A percentile compares a stretch with the other conserved stretches of the same genome.
These are phyloP conservation scores for Acrocephalus kingi DNA, from an alignment of 2,113 vertebrate genomes.

Conservation along the genomic window DNA sequence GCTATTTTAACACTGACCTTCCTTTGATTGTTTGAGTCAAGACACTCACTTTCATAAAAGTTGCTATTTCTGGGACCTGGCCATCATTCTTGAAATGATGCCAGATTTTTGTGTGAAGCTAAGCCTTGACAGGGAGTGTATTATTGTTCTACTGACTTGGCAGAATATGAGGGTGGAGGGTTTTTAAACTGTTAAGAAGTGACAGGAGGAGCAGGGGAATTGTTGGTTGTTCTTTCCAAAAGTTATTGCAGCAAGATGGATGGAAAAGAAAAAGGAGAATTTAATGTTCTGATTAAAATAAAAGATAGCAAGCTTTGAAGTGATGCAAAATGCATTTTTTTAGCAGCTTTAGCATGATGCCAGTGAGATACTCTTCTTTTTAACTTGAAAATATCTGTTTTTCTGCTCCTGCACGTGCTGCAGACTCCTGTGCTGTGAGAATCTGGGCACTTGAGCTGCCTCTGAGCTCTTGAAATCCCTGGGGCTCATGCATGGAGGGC, in stretches of 20 bases:
- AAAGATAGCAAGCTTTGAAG: background rate
- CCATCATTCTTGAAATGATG: conserved; percentile 1
- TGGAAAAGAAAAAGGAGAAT: background rate
- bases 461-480: background rate
- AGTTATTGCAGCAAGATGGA: background rate
- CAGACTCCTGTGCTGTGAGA: background rate
- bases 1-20: conserved; percentile 59
- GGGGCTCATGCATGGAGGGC: background rate
- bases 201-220: conserved; percentile 8
- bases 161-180: conserved; percentile 15
- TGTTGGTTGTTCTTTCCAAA: background rate
- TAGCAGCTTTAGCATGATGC: background rate
- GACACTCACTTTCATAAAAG: conserved; percentile 55
- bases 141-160: conserved; percentile 58
- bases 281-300: background rate
- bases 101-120: conserved; percentile 41
- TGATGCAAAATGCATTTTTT: background rate
- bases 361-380: background rate
- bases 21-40: conserved; percentile 65
- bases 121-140: conserved; percentile 22
- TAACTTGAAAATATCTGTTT: background rate
- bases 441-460: background rate
- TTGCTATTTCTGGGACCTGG: conserved; percentile 59
- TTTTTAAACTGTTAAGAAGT: background rate
- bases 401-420: accelerated